Evolutionary conservation across 2,888 invertebrate species (phyloP).

Genomic region (Spodoptera exigua): DNA sequence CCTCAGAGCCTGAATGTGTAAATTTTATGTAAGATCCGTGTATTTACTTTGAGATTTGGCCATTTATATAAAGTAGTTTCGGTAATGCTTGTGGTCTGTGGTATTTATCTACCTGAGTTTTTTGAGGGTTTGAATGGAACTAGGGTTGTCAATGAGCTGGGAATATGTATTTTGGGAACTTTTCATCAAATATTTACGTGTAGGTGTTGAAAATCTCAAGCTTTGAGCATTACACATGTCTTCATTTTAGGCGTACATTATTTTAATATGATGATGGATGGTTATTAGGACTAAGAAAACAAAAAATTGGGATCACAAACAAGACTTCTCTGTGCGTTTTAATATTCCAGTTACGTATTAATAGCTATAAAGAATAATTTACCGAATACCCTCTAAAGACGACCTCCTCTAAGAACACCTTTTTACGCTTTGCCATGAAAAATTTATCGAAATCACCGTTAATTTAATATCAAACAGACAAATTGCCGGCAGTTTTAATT

Average conservation of each 20-base stretch:
- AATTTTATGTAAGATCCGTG: slow-evolving; percentile 43
- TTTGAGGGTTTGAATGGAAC: not conserved
- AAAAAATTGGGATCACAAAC: too few relatives aligned
- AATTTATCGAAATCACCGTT: slow-evolving; percentile 27
- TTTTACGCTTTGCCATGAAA: too few relatives aligned
- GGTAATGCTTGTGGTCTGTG: slow-evolving; percentile 5
- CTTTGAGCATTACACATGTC: too few relatives aligned
- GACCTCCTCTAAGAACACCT: too few relatives aligned
- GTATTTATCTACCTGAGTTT: slow-evolving; percentile 9
- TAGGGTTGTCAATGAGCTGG: not conserved
- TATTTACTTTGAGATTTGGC: slow-evolving; percentile 47
- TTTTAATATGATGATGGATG: too few relatives aligned
- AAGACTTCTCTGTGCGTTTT: too few relatives aligned
- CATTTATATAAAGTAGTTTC: slow-evolving; percentile 33
- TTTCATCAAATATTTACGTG: too few relatives aligned
- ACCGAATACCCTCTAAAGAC: not conserved
- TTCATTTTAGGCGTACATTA: too few relatives aligned
- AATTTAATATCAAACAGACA: slow-evolving; percentile 37
- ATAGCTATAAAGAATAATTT: too few relatives aligned
- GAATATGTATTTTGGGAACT: not conserved
- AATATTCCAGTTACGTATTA: too few relatives aligned
- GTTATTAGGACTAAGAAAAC: too few relatives aligned
- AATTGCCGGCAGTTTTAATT: slow-evolving; percentile 65
- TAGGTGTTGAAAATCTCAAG: too few relatives aligned
- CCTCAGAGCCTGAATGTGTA: slow-evolving; percentile 37